Evolutionary conservation across 2,888 invertebrate genomes (phyloP).

Genomic region (Parnassius orleans): DNA sequence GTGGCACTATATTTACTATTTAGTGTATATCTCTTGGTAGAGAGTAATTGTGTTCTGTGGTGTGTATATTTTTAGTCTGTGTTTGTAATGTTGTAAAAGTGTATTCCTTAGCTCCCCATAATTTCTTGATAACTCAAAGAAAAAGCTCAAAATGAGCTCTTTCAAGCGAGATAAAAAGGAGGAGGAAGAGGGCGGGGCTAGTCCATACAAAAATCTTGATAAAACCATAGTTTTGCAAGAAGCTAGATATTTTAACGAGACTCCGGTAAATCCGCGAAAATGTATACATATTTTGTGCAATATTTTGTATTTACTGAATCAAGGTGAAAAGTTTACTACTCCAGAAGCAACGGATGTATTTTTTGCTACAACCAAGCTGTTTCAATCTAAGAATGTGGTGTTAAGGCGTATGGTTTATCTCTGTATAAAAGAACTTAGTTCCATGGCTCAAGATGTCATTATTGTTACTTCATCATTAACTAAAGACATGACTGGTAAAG

Average conservation of each 20-base stretch:
- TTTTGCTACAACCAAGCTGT: slow-evolving; percentile 99
- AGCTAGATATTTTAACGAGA: slow-evolving; percentile 98
- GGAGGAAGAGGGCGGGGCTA: slow-evolving; percentile 94
- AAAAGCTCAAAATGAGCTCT: slow-evolving; percentile 84
- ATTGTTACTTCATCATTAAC: slow-evolving; percentile 98
- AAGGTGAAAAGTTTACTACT: slow-evolving; percentile 94
- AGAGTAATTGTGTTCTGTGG: no score
- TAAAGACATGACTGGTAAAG: slow-evolving; percentile 99
- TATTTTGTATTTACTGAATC: slow-evolving; percentile 96
- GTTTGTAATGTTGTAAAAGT: slow-evolving; percentile 52
- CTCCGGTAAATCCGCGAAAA: slow-evolving; percentile 98
- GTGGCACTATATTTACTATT: no score
- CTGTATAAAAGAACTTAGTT: slow-evolving; percentile 96
- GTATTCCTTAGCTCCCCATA: slow-evolving; percentile 69
- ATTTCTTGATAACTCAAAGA: slow-evolving; percentile 57
- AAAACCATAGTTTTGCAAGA: slow-evolving; percentile 98
- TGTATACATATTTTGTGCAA: slow-evolving; percentile 98
- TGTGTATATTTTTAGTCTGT: no score
- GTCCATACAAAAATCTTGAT: slow-evolving; percentile 95
- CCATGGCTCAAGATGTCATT: slow-evolving; percentile 98
- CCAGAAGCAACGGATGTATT: slow-evolving; percentile 99
- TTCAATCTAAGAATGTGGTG: slow-evolving; percentile 98
- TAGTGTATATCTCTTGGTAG: no score
- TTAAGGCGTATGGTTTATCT: slow-evolving; percentile 97
- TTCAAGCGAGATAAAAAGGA: slow-evolving; percentile 97